These are phyloP conservation scores for Alosa alosa DNA, from an alignment of 2,113 vertebrate genomes.

Conservation along the genomic window DNA sequence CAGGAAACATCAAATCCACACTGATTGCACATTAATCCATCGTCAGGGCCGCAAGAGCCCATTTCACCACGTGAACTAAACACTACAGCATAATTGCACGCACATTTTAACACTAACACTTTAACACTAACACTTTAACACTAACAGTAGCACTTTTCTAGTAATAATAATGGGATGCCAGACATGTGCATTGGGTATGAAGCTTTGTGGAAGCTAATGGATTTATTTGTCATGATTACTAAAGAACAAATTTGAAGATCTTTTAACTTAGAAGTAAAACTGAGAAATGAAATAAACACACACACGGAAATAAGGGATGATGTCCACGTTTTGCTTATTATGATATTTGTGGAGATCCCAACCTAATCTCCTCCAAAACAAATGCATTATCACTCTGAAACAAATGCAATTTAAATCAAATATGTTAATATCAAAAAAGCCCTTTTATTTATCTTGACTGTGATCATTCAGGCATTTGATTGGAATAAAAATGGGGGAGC, in stretches of 20 bases:
- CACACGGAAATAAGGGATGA: too few species aligned
- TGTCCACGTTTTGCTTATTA: too few species aligned
- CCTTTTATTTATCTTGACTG: too few species aligned
- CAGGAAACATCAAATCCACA: slow-evolving; percentile 40
- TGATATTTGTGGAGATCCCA: too few species aligned
- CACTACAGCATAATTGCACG: not conserved
- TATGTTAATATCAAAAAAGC: too few species aligned
- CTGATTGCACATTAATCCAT: slow-evolving; percentile 47
- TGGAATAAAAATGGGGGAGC: too few species aligned
- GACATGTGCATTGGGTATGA: not conserved
- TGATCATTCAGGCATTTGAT: too few species aligned
- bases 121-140: not conserved
- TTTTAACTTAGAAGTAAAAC: too few species aligned
- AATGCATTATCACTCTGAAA: too few species aligned
- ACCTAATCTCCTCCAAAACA: too few species aligned
- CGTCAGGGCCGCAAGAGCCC: slow-evolving; percentile 9
- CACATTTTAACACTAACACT: slow-evolving; percentile 4
- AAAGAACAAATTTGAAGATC: not conserved
- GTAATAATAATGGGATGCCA: not conserved
- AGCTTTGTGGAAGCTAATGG: not conserved
- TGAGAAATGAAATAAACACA: too few species aligned
- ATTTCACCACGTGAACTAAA: not conserved
- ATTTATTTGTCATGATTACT: not conserved
- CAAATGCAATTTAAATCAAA: too few species aligned
- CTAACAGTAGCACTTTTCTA: not conserved